Evolutionary conservation across 2,888 invertebrate genomes (phyloP).

Genomic region (Trichogramma dendrolimi): DNA sequence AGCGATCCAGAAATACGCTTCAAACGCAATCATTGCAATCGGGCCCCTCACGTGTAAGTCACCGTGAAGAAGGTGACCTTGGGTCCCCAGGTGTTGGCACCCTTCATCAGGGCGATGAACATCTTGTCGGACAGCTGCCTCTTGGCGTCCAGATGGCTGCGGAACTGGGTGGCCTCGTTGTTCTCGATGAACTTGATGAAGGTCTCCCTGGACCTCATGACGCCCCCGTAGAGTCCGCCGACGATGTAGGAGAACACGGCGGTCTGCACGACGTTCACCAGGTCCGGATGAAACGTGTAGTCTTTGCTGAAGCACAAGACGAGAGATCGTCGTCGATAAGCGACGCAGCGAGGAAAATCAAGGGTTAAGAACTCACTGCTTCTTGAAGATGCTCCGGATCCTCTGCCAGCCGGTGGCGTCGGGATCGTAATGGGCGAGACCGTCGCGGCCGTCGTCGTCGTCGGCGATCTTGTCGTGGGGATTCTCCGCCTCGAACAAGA

Average conservation of each 20-base stretch:
- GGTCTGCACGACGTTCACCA: neutral
- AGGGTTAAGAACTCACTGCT: too few relatives aligned
- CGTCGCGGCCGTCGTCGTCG: too few relatives aligned
- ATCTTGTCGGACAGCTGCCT: conserved; percentile 69
- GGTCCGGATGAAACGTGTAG: conserved; percentile 10
- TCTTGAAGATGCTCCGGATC: too few relatives aligned
- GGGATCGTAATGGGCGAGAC: too few relatives aligned
- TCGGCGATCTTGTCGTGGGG: too few relatives aligned
- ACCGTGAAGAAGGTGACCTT: conserved; percentile 65
- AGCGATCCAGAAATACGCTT: neutral
- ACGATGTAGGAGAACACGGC: conserved; percentile 50
- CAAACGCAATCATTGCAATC: too few relatives aligned
- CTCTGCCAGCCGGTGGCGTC: too few relatives aligned
- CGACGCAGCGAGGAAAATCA: too few relatives aligned
- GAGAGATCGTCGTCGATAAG: too few relatives aligned
- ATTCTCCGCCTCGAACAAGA: too few relatives aligned
- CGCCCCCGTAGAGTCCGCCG: conserved; percentile 62
- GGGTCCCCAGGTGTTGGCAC: conserved; percentile 69
- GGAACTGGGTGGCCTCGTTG: conserved; percentile 70
- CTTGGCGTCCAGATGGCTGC: conserved; percentile 66
- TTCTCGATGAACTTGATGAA: conserved; percentile 67
- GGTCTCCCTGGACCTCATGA: conserved; percentile 57
- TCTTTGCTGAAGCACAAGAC: conserved; percentile 8
- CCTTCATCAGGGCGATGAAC: conserved; percentile 66
- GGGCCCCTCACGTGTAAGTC: conserved; percentile 60